Base-by-base conservation (phyloP, 92 coral and sea anemone species). In the Heteractis magnifica region DNA sequence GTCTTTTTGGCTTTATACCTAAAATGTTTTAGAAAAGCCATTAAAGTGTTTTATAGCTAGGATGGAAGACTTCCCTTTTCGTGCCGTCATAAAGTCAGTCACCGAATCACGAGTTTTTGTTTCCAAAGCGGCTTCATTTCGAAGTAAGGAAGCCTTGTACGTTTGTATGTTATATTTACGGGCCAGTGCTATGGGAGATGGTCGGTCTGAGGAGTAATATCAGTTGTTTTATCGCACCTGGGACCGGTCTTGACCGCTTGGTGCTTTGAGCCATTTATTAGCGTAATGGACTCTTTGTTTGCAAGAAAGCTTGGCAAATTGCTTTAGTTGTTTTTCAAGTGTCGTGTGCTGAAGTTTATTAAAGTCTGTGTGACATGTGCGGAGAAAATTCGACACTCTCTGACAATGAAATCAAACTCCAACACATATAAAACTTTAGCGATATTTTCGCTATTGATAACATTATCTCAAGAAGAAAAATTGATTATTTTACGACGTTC, bases 251-350 rank as follows among this genome's bases (percentile, higher is more conserved):
- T 56, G 64, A 26, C 70, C 51, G 71, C n/a, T 71, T 78, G 23
- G 52, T 11, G 72, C 52, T 58, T 71, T 10, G 77, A 16, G 65
- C 48, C 44, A 84, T 88, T 84, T 84, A 79, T 75, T 64, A 80
- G 0, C 71, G 82, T 88, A 88, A 84, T 88, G 81, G 91, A 23
- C 51, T 26, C 88, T 88, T 88, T 88, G 91, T 88, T 88, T 88
- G 82, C 88, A 65, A 23, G 88, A 83, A 72, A 62, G 79, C 68
- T 85, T 20, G 18, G 75, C 52, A 85, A 80, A 85, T 51, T 52
- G 6, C 5, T 15, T 19, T 70, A 56, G 56, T 49, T 88, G 91
- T 68, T 49, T 78, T 44, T 80, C 50, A 18, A 80, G 58, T 41
- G 81, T 49, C 65, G 49, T 77, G 10, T 49, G 26, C 51, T 80